Evolutionary conservation across 1,140 invertebrate genomes (phyloP), one percentile per base, ranked within the genome.

Genomic region (Samia ricini): DNA sequence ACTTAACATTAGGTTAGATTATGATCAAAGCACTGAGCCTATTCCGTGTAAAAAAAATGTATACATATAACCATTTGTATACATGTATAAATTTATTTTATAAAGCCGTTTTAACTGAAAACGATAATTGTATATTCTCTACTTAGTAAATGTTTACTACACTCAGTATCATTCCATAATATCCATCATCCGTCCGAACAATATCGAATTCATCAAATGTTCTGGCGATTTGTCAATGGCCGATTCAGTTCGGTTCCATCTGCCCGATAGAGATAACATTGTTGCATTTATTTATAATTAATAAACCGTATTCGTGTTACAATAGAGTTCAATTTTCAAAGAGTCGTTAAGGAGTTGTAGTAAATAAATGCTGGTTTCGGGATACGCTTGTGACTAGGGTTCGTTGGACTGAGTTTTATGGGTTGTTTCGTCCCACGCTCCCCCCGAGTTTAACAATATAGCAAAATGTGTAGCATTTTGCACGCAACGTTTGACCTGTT

Each of bases 341-440:
- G 33, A 42, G 26, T 15, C 33, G 33, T 42, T 10, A 10, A 1
- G n/a, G n/a, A 12, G 33, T 42, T 12, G 33, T 4, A 29, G 33
- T 15, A 15, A 15, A 49, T 2, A 24, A 15, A 12, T 26, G 15
- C 50, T n/a, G 48, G 58, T 29, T 24, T 49, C 4, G 21, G 42
- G 36, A 61, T 42, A 42, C 33, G 33, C 33, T 42, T 42, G 54
- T 50, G 52, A 48, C 19, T 56, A 59, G 55, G 59, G 64, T 23
- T 65, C 59, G 64, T 59, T 48, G 64, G 56, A 55, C 51, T 49
- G 49, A 50, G 60, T 59, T 66, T 66, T 58, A 66, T 66, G 42
- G 64, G 19, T 48, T 50, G 58, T 66, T 62, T 48, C 29, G 36
- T 66, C 64, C 64, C 64, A 66, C 64, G 64, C 64, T 66, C 52